Evolutionary conservation across 2,113 vertebrate genomes (phyloP).

Genomic region (Thunnus maccoyii): DNA sequence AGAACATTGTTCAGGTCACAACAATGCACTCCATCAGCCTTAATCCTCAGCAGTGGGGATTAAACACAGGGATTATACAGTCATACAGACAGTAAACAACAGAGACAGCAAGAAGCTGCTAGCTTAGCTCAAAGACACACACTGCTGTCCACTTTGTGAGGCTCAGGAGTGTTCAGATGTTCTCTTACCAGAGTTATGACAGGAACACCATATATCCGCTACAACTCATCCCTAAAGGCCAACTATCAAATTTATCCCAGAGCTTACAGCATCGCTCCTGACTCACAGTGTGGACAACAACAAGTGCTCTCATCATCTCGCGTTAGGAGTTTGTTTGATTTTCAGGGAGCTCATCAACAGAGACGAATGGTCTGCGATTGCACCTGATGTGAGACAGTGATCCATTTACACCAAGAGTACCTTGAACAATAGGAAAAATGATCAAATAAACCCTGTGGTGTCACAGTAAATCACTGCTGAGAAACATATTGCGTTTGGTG

Average conservation of each 20-base stretch:
- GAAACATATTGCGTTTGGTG: neutral
- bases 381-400: neutral
- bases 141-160: constrained; percentile 28
- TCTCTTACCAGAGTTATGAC: constrained; percentile 21
- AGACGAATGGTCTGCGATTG: constrained; percentile 1
- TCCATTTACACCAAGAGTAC: neutral
- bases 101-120: constrained; percentile 38
- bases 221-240: constrained; percentile 65
- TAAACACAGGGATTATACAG: constrained; percentile 65
- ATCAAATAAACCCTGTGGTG: neutral
- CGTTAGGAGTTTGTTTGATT: constrained; percentile 37
- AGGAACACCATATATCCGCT: constrained; percentile 38
- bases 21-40: constrained; percentile 38
- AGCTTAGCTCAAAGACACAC: constrained; percentile 40
- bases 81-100: constrained; percentile 61
- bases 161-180: neutral
- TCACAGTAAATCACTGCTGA: neutral
- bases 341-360: constrained; percentile 22
- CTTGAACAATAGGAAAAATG: neutral
- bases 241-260: constrained; percentile 22
- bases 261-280: constrained; percentile 1
- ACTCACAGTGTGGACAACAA: constrained; percentile 49
- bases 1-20: constrained; percentile 25
- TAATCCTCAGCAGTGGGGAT: constrained; percentile 63
- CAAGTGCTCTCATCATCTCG: constrained; percentile 29